A percentile compares a stretch with the other conserved stretches of the same genome.
These are phyloP conservation scores for Glaucomys volans DNA, from an alignment of 2,113 vertebrate species.

Conservation along the genomic window DNA sequence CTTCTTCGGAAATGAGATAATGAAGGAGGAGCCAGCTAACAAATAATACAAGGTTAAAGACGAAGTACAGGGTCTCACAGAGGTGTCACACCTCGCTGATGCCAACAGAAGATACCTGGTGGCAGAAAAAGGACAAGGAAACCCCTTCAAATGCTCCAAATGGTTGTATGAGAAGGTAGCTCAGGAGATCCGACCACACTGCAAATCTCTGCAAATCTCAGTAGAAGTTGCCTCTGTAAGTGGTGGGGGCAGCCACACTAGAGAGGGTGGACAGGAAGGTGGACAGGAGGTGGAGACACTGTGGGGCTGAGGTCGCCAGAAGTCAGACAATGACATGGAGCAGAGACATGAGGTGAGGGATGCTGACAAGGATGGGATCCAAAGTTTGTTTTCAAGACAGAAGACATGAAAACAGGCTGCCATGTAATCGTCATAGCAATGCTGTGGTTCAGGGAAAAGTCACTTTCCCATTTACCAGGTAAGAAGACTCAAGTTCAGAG, in stretches of 20 bases:
- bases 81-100: background rate
- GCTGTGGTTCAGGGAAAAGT: background rate
- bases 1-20: background rate
- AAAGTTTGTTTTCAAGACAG: background rate
- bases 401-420: background rate
- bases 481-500: conserved; percentile 17
- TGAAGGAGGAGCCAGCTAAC: background rate
- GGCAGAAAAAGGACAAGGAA: background rate
- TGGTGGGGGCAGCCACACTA: background rate
- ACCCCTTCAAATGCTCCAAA: background rate
- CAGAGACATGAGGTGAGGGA: background rate
- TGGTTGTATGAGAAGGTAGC: background rate
- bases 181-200: background rate
- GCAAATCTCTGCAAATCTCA: background rate
- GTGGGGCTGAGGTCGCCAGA: background rate
- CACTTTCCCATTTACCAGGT: background rate
- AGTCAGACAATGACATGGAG: background rate
- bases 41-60: background rate
- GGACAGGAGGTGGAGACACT: background rate
- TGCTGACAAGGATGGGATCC: background rate
- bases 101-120: background rate
- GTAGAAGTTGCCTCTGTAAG: background rate
- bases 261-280: background rate
- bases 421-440: background rate
- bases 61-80: background rate